Conservation (phyloP, 2,797 vertebrate species). For the Decapterus maruadsi region DNA sequence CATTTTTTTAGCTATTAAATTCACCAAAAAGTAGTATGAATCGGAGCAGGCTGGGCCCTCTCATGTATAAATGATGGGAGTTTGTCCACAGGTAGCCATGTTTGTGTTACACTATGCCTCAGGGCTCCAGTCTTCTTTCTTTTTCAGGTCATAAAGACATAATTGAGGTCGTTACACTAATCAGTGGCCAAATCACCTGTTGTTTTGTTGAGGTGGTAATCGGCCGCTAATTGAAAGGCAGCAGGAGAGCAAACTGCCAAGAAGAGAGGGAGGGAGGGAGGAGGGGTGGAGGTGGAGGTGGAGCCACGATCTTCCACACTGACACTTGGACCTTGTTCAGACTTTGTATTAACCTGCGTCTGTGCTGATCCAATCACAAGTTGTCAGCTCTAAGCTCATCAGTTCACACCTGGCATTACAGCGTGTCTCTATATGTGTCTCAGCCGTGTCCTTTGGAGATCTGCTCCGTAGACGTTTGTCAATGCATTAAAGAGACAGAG, state of each 20-base stretch:
- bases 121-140: slow-evolving; percentile 35
- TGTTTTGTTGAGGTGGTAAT: slow-evolving; percentile 65
- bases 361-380: no score
- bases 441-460: no score
- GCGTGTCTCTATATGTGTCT: no score
- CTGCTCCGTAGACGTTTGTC: no score
- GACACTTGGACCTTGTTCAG: not conserved
- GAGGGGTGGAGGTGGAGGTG: not conserved
- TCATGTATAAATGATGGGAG: not conserved
- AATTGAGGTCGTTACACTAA: slow-evolving; percentile 63
- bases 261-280: not conserved
- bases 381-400: no score
- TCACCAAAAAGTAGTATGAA: not conserved
- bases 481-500: no score
- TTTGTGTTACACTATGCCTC: slow-evolving; percentile 2
- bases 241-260: slow-evolving; percentile 28
- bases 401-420: no score
- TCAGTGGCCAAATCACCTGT: slow-evolving; percentile 55
- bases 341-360: no score
- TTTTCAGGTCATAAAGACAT: slow-evolving; percentile 61
- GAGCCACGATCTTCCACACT: slow-evolving; percentile 6
- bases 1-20: not conserved
- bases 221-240: slow-evolving; percentile 69
- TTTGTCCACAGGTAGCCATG: not conserved
- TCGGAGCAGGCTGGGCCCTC: not conserved